Evolutionary conservation across 2,797 vertebrate genomes (phyloP).

Genomic region (Cyclopterus lumpus): DNA sequence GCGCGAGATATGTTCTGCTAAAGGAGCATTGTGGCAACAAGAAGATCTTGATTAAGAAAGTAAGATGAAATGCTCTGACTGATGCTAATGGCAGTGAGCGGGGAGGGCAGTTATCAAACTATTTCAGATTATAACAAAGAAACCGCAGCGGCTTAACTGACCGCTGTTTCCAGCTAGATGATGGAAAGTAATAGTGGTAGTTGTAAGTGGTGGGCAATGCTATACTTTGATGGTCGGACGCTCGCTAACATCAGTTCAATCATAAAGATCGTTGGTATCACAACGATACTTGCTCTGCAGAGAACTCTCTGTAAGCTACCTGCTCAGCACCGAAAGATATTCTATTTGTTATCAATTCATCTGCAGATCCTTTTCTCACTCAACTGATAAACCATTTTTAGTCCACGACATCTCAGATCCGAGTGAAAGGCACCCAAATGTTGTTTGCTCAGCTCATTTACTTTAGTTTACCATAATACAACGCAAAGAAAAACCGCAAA

Average conservation of each 20-base stretch:
- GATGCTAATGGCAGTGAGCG: constrained; percentile 26
- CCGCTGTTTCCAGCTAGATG: constrained; percentile 11
- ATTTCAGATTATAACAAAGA: constrained; percentile 21
- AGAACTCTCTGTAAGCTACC: no score
- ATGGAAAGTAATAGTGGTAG: background rate
- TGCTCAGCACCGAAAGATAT: no score
- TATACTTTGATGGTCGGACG: background rate
- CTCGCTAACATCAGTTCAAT: background rate
- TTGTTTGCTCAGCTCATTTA: no score
- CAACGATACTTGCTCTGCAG: background rate
- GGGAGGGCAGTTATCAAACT: constrained; percentile 38
- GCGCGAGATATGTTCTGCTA: constrained; percentile 28
- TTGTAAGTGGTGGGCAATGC: background rate
- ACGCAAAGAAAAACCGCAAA: background rate
- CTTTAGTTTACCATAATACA: no score
- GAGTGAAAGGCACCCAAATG: no score
- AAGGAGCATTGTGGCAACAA: constrained; percentile 29
- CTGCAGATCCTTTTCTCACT: no score
- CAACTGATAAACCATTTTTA: no score
- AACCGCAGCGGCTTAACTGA: background rate
- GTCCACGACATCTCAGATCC: no score
- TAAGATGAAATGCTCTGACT: constrained; percentile 32
- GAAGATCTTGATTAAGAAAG: constrained; percentile 23
- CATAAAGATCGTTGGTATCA: background rate
- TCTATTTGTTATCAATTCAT: no score